Base-by-base conservation (phyloP, 2,797 vertebrate species). In the Spinibarbus caldwelli region DNA sequence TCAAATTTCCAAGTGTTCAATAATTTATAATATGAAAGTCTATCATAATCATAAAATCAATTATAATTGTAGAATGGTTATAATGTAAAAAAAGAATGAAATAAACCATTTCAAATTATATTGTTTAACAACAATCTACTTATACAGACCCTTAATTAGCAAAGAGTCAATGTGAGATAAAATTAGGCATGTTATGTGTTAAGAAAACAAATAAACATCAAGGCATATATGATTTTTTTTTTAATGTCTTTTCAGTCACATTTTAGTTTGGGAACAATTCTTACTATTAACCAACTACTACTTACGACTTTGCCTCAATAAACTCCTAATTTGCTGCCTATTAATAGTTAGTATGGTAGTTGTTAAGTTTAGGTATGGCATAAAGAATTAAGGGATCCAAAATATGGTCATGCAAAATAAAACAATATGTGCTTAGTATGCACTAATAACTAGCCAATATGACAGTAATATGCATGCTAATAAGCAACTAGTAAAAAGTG, bases 211-310 rank as follows among this genome's bases (percentile, higher is more conserved):
- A 52, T 19, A 52, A 52, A 76, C 17, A 43, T 62, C 3, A 15
- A 36, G 12, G 8, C 26, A 38, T 4, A 6, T 41, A 15, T 26
- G 0, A 6, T 45, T 57, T 9, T 6, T 45, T 2, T 31, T 31
- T 31, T 31, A 2, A 6, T 93, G 38, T 93, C 92, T 94, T 54
- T 54, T 57, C 23, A 10, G 9, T 57, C 54, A 57, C 3, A 11
- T 10, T 57, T 57, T 10, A n/a, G 52, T 54, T 54, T 21, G 19
- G 52, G 52, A 54, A 8, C 21, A 23, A 49, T 49, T 49, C 47
- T 19, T 15, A 17, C 47, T 49, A 49, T 49, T 49, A 49, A 49
- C 17, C 19, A 17, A 49, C 47, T 17, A 49, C 47, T 17, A 49
- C 2, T 17, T 49, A 49, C 0, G 1, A 49, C 49, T 21, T 52